Evolutionary conservation across 2,888 invertebrate species (phyloP).

Genomic region (Philhelius pedissequus): DNA sequence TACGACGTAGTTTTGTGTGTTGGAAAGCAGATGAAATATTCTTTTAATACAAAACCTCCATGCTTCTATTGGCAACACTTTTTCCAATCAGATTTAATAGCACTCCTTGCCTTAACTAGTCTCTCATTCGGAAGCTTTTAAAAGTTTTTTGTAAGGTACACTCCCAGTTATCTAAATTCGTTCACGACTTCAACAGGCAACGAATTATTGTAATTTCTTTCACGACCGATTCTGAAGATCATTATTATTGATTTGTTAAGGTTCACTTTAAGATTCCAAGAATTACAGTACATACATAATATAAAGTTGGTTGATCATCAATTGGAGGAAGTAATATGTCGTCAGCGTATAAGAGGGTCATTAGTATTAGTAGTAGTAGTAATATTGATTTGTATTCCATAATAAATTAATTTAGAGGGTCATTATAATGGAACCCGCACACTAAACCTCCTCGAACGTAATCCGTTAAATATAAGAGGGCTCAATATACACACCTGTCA

Average conservation of each 20-base stretch:
- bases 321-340: neutral
- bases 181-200: neutral
- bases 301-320: neutral
- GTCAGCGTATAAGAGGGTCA: neutral
- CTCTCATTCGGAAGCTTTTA: neutral
- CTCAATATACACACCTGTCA: no score
- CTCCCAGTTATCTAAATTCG: neutral
- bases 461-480: no score
- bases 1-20: no score
- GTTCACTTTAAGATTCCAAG: no score
- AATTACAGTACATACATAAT: neutral
- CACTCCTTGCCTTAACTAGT: neutral
- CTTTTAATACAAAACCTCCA: neutral
- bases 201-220: neutral
- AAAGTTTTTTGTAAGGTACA: neutral
- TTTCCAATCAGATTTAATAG: neutral
- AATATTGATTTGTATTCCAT: no score
- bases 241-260: no score
- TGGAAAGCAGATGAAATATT: neutral
- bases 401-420: neutral
- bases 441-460: no score
- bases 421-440: neutral
- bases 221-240: no score
- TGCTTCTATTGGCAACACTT: no score
- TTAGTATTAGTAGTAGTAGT: neutral